phyloP scores from a whole-genome alignment of 2,888 invertebrate genomes.

The Macrosiphum euphorbiae region DNA sequence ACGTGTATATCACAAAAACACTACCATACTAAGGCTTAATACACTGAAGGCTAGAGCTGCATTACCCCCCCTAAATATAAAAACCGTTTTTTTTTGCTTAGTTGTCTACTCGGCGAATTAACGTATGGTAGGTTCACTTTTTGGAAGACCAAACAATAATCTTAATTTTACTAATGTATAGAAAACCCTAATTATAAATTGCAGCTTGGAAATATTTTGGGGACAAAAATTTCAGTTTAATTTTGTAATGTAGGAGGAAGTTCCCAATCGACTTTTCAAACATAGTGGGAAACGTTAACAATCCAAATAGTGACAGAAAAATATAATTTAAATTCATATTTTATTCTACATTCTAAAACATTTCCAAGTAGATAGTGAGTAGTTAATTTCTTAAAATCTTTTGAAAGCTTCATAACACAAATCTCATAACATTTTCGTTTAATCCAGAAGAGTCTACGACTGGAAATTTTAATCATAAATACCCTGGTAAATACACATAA shows the following conservation, averaged over 20 bases:
- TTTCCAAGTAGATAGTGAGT: neutral
- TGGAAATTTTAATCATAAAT: neutral
- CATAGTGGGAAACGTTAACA: neutral
- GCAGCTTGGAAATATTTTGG: neutral
- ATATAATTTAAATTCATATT: neutral
- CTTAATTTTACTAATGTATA: neutral
- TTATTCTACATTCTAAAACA: neutral
- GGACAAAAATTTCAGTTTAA: neutral
- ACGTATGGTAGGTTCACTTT: neutral
- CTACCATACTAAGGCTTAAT: neutral
- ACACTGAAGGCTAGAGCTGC: neutral
- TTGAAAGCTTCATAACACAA: neutral
- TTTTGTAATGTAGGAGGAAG: neutral
- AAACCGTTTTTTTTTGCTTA: too few species aligned
- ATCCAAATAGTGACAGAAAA: neutral
- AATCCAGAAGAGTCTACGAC: neutral
- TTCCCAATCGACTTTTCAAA: neutral
- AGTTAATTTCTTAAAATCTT: neutral
- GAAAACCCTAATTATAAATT: neutral
- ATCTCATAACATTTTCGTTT: conserved; percentile 9
- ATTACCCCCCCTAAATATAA: neutral
- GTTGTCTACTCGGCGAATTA: neutral
- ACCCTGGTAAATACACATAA: too few species aligned
- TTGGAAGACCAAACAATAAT: neutral
- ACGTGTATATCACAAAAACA: too few species aligned